phyloP scores from a whole-genome alignment of 2,797 vertebrate genomes.

The Tadarida brasiliensis region DNA sequence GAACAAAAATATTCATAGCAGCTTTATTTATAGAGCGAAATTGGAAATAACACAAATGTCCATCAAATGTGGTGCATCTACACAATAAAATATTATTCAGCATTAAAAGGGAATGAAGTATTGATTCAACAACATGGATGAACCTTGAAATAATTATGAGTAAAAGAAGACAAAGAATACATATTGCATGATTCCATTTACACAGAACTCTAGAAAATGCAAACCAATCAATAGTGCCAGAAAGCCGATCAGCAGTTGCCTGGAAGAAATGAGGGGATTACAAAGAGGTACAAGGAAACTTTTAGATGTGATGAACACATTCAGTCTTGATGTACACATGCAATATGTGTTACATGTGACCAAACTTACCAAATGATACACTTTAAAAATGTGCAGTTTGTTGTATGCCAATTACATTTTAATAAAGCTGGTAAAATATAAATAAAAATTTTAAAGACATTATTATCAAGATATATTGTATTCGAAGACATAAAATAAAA shows the following conservation, averaged over 20 bases:
- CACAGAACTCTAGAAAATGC: background rate
- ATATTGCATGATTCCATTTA: background rate
- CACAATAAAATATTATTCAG: background rate
- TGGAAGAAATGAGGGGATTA: background rate
- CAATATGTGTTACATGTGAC: background rate
- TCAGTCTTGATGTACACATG: background rate
- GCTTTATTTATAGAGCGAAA: background rate
- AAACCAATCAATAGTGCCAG: background rate
- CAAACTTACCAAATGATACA: background rate
- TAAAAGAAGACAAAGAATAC: background rate
- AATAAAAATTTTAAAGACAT: background rate
- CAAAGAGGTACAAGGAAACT: background rate
- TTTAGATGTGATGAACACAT: background rate
- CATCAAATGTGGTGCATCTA: background rate
- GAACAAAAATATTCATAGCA: background rate
- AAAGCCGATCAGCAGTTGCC: background rate
- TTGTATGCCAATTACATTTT: background rate
- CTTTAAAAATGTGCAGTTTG: background rate
- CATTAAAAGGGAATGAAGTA: background rate
- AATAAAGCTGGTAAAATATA: slow-evolving; percentile 17
- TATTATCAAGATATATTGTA: background rate
- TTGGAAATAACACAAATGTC: background rate
- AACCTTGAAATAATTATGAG: background rate
- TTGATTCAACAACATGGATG: background rate
- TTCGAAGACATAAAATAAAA: background rate